Evolutionary conservation across 2,888 invertebrate species (phyloP).

Genomic region (Nemoura dubitans): DNA sequence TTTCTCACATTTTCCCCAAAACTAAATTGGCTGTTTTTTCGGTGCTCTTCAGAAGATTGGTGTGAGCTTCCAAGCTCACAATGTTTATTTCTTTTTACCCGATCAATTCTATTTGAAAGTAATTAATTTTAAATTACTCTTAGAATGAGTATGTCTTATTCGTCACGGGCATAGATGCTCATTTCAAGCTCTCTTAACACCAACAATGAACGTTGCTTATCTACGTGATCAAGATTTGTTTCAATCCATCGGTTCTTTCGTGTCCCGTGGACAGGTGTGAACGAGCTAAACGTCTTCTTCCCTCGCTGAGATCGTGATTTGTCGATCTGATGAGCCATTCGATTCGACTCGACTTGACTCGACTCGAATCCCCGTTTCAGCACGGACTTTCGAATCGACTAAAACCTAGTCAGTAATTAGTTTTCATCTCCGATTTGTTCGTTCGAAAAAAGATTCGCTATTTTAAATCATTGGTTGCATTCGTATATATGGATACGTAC

Average conservation of each 20-base stretch:
- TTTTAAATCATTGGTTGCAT: background rate
- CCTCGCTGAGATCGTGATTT: slow-evolving; percentile 5
- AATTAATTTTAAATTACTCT: slow-evolving; percentile 9
- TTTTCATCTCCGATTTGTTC: background rate
- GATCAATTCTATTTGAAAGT: slow-evolving; percentile 3
- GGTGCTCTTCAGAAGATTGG: background rate
- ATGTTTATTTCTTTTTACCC: background rate
- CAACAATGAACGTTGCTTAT: slow-evolving; percentile 28
- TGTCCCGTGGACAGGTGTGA: slow-evolving; percentile 29
- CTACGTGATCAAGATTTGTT: slow-evolving; percentile 22
- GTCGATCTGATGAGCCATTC: slow-evolving; percentile 20
- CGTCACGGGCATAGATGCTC: slow-evolving; percentile 17
- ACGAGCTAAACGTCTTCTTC: slow-evolving; percentile 15
- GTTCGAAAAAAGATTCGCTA: background rate
- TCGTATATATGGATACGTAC: background rate
- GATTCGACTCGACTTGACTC: background rate
- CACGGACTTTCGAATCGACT: background rate
- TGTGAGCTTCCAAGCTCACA: background rate
- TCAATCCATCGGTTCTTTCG: slow-evolving; percentile 25
- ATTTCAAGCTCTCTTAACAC: slow-evolving; percentile 37
- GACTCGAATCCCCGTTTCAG: background rate
- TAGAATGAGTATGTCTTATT: background rate
- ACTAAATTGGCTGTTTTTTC: background rate
- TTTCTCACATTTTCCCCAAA: background rate
- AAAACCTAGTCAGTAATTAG: background rate